Evolutionary conservation across 2,888 invertebrate species (phyloP), one percentile per base, ranked within the genome.

Genomic region (Dascillus cervinus): DNA sequence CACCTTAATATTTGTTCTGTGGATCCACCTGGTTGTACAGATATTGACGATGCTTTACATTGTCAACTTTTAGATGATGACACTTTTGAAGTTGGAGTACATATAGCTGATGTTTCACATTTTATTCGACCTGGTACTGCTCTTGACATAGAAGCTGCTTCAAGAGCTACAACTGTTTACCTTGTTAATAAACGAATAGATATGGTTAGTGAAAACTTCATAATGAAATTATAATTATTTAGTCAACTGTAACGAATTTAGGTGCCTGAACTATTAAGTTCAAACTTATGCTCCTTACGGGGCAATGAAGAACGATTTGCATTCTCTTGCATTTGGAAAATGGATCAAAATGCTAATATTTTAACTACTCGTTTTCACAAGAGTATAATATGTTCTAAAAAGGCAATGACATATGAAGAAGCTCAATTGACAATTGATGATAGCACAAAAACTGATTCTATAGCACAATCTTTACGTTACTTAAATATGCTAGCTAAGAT

Each of bases 81-180:
- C 3, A 80, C 79, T 50, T 71, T 75, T 25, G 85, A 91, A 69
- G 81, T 95, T 25, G 97, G 97, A 9, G 97, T 98, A 0, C 98
- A 98, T 56, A 98, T 98, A 39, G 98, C 98, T 3, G 98, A 98
- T 68, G 98, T 98, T 4, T 90, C 94, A 2, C 88, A 98, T 67
- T 98, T 97, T 55, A 91, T 98, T 37, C 70, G 91, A 22, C 95
- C 96, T 0, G 81, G 87, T 30, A 94, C 87, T 15, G 88, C 96
- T 0, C 60, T 98, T 28, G 97, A 98, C 54, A 73, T 77, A 44
- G 96, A 97, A 62, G 97, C 97, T 0, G 86, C 90, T 0, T 72
- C 78, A n/a, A 72, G 98, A 45, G 89, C 91, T 3, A 98, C 97
- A 0, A 96, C 97, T 0, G 96, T 97, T 1, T 98, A 98, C 64